Evolutionary conservation across 2,797 vertebrate genomes (phyloP).

Genomic region (Tragelaphus eurycerus): DNA sequence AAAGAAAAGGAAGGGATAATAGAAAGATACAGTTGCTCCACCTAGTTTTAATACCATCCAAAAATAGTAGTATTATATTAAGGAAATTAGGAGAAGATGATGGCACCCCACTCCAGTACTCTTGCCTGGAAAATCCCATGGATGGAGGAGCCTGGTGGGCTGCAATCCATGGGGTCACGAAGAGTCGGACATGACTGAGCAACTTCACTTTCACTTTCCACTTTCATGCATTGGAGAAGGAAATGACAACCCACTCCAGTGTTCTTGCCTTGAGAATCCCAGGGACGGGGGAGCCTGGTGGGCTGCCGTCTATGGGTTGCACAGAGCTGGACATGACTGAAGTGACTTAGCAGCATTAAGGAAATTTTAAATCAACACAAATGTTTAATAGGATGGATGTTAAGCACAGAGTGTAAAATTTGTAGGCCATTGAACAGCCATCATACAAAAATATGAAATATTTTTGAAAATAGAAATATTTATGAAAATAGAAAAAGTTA

Average conservation of each 20-base stretch:
- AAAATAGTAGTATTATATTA: background rate
- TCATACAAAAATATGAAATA: background rate
- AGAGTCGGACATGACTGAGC: too few relatives aligned
- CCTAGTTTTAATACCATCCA: background rate
- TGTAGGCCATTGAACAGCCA: background rate
- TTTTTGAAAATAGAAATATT: background rate
- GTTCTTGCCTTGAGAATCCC: too few relatives aligned
- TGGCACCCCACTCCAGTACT: too few relatives aligned
- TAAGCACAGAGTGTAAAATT: background rate
- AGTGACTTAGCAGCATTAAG: background rate
- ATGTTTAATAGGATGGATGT: background rate
- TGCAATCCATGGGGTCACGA: too few relatives aligned
- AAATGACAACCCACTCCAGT: too few relatives aligned
- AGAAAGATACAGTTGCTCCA: background rate
- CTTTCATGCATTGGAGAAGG: too few relatives aligned
- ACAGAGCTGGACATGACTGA: too few relatives aligned
- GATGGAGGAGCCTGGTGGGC: too few relatives aligned
- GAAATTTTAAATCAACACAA: background rate
- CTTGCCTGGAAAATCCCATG: too few relatives aligned
- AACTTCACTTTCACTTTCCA: too few relatives aligned
- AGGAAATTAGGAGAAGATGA: background rate
- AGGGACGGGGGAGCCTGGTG: too few relatives aligned
- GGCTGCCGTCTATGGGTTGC: too few relatives aligned
- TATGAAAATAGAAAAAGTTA: background rate
- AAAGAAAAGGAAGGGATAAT: background rate